Evolutionary conservation across 2,113 vertebrate species (phyloP), one percentile per base, ranked within the genome.

Genomic region (Pterocles gutturalis): DNA sequence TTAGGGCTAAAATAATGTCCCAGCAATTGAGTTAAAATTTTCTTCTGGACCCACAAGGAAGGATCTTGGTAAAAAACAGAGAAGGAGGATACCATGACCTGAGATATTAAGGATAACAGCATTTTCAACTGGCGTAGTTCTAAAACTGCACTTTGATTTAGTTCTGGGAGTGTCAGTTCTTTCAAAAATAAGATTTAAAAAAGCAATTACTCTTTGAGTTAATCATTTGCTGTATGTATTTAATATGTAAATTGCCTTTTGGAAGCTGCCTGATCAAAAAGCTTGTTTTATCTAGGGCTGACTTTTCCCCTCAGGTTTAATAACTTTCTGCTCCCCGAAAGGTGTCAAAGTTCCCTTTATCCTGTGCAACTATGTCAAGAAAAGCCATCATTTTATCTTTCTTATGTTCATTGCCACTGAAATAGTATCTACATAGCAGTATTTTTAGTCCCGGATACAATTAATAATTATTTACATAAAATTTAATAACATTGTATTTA

Each of bases 221-320:
- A 92, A 89, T 94, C 17, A 26, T 95, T 58, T 82, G 69, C 77
- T 89, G 72, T 83, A 70, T 92, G 71, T 91, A 71, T 93, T 94
- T 88, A 97, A 79, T 79, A 78, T 61, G 22, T 72, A 94, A 90
- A 95, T 90, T 93, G 48, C 46, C 21, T 95, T 83, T 75, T 69
- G 87, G 77, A 94, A 90, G 88, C 9, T 90, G 43, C 26, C 19
- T 14, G 79, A 92, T 97, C 89, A 96, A 93, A 96, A 96, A 83
- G 13, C 17, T 93, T 85, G 29, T 85, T 95, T 93, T 83, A 87
- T 81, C 57, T 87, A 87, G 46, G 41, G 28, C 33, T 95, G 67
- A 53, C 70, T 91, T 90, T 65, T 83, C 69, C 65, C 82, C 62
- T 95, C 67, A 92, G 43, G 7, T 93, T 87, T 75, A 76, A 77